phyloP scores from a whole-genome alignment of 2,113 vertebrate genomes.

The Theristicus caerulescens region DNA sequence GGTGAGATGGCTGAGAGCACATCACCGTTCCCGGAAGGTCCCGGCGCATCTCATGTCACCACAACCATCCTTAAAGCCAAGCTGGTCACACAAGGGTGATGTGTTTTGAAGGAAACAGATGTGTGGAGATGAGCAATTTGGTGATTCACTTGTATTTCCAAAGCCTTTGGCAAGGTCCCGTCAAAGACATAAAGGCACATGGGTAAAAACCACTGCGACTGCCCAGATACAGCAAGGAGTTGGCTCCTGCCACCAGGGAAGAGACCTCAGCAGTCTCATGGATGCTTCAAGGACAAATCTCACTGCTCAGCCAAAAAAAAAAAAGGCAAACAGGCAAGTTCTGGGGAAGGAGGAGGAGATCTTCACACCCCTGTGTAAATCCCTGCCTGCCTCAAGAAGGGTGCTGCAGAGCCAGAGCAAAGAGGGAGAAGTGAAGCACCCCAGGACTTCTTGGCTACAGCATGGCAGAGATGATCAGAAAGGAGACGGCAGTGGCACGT shows the following conservation, averaged over 20 bases:
- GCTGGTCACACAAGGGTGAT: background rate
- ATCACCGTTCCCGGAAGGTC: background rate
- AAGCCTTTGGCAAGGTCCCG: background rate
- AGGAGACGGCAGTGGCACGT: accelerated
- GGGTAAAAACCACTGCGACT: background rate
- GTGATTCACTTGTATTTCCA: background rate
- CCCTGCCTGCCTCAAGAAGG: background rate
- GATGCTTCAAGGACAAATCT: background rate
- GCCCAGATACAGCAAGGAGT: accelerated
- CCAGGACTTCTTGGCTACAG: background rate
- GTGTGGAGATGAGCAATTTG: background rate
- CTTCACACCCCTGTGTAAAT: background rate
- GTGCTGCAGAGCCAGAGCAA: background rate
- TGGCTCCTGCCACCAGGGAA: background rate
- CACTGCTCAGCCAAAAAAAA: background rate
- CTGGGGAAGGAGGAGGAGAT: background rate
- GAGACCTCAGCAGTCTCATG: background rate
- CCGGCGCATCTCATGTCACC: background rate
- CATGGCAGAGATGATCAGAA: background rate
- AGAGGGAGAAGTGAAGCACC: background rate
- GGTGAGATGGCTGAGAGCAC: accelerated
- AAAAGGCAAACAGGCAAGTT: background rate
- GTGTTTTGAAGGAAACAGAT: background rate
- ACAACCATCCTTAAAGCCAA: background rate
- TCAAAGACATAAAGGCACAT: accelerated